A percentile compares a stretch with the other conserved stretches of the same genome.
These are phyloP conservation scores for Papilio xuthus DNA, from an alignment of 1,140 invertebrate genomes.

Conservation along the genomic window DNA sequence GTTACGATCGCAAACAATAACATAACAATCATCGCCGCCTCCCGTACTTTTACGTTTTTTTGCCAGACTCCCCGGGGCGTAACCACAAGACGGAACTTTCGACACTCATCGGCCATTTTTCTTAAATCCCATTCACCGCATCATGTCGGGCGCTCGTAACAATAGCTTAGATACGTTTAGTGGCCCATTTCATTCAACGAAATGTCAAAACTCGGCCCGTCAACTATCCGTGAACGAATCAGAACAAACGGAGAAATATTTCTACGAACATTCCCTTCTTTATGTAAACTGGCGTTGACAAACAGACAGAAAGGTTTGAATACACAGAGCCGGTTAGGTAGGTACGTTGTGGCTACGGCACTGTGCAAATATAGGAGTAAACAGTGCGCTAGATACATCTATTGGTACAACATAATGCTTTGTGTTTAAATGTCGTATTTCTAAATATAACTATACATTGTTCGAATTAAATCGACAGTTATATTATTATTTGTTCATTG, in stretches of 20 bases:
- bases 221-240: slow-evolving; percentile 66
- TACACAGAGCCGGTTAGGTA: slow-evolving; percentile 55
- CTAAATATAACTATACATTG: not conserved
- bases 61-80: slow-evolving; percentile 50
- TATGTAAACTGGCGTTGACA: slow-evolving; percentile 66
- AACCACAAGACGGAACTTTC: slow-evolving; percentile 56
- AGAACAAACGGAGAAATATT: slow-evolving; percentile 71
- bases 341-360: slow-evolving; percentile 52
- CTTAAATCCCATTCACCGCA: slow-evolving; percentile 42
- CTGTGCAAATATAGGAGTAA: slow-evolving; percentile 51
- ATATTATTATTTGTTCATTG: not conserved
- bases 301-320: slow-evolving; percentile 58
- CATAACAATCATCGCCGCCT: slow-evolving; percentile 59
- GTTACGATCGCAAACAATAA: slow-evolving; percentile 56
- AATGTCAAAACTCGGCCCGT: slow-evolving; percentile 45
- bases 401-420: slow-evolving; percentile 56
- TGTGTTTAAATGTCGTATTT: slow-evolving; percentile 44
- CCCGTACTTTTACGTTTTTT: slow-evolving; percentile 62
- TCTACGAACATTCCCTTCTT: slow-evolving; percentile 56
- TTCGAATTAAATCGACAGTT: slow-evolving; percentile 21
- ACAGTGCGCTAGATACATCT: slow-evolving; percentile 47
- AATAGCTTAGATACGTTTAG: slow-evolving; percentile 44
- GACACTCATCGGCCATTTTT: slow-evolving; percentile 52
- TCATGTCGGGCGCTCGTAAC: slow-evolving; percentile 41
- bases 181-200: slow-evolving; percentile 51